Conservation (phyloP, 1,140 invertebrate genomes). For the Rhopalosiphum maidis region DNA sequence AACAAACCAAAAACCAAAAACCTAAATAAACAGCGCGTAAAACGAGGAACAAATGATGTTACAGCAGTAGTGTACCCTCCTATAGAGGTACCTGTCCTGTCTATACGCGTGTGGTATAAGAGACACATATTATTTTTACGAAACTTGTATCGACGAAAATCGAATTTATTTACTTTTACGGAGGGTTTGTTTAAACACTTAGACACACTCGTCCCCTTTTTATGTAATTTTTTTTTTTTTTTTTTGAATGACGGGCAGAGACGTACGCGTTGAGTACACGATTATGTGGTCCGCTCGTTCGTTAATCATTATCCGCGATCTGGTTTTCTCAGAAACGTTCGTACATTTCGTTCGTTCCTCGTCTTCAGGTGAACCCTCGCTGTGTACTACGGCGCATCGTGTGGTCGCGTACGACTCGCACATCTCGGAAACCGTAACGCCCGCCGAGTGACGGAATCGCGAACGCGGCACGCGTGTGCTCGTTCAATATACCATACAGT, state of each 20-base stretch:
- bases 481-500: neutral
- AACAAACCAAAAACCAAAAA: neutral
- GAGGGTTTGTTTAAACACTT: neutral
- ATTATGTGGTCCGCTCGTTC: neutral
- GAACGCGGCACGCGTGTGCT: too few species aligned
- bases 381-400: neutral
- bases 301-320: neutral
- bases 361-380: neutral
- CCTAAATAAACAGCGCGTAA: conserved; percentile 22
- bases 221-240: neutral
- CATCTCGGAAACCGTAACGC: neutral
- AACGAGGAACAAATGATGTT: neutral
- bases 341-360: neutral
- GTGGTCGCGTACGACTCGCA: neutral
- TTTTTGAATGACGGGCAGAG: neutral
- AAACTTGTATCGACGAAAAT: neutral
- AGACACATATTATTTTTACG: neutral
- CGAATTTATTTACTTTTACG: conserved; percentile 14
- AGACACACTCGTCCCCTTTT: neutral
- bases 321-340: neutral
- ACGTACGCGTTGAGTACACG: neutral
- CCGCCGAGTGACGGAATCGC: too few species aligned
- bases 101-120: neutral
- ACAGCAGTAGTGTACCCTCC: too few species aligned
- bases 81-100: neutral